Evolutionary conservation across 2,888 invertebrate species (phyloP).

Genomic region (Cryptocheilus praepositus): DNA sequence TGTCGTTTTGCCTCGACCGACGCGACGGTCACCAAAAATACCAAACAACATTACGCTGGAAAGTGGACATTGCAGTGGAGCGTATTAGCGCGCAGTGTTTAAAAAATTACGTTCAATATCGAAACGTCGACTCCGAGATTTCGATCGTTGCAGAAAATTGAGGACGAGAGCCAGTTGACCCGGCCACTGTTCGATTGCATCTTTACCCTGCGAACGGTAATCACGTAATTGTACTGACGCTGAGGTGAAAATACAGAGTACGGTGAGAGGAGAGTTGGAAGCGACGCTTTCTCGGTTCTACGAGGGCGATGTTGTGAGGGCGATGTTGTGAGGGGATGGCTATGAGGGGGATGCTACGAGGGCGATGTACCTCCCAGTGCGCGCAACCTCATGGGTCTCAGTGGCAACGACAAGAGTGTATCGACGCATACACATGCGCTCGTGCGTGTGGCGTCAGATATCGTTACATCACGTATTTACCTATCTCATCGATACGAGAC

Average conservation of each 20-base stretch:
- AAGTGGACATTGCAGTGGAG: neutral
- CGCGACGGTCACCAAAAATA: too few relatives aligned
- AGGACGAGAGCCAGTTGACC: too few relatives aligned
- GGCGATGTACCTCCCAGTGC: conserved; percentile 26
- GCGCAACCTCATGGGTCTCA: conserved; percentile 5
- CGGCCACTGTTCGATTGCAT: too few relatives aligned
- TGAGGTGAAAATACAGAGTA: conserved; percentile 26
- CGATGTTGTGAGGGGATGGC: neutral
- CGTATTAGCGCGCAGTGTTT: too few relatives aligned
- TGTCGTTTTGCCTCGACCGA: too few relatives aligned
- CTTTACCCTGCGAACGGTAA: neutral
- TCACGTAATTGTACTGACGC: conserved; percentile 3
- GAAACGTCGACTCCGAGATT: too few relatives aligned
- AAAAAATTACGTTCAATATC: too few relatives aligned
- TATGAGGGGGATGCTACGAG: conserved; percentile 14
- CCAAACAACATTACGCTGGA: neutral
- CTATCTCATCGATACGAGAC: conserved; percentile 52
- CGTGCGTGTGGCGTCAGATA: conserved; percentile 40
- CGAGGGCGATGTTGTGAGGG: conserved; percentile 24
- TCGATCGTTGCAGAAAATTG: too few relatives aligned
- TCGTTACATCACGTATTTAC: conserved; percentile 51
- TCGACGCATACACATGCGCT: conserved; percentile 25
- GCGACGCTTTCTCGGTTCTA: conserved; percentile 35
- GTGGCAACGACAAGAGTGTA: conserved; percentile 18
- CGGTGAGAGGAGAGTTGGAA: conserved; percentile 7